These are phyloP conservation scores for Leptosomus discolor DNA, from an alignment of 2,113 vertebrate species.

Conservation along the genomic window DNA sequence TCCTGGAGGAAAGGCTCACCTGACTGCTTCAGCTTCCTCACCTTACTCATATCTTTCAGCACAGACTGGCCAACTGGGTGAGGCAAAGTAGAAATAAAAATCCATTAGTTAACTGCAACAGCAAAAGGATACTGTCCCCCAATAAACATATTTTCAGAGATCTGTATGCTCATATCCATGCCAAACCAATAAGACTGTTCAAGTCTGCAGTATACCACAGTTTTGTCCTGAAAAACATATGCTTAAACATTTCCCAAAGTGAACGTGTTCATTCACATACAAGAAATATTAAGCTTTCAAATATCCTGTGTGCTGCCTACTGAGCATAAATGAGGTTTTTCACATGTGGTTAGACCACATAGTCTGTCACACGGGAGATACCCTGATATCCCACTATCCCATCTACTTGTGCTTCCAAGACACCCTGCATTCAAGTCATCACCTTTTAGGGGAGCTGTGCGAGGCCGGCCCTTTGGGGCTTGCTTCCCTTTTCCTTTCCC, in stretches of 20 bases:
- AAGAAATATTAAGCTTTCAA: neutral
- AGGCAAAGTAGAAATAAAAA: slow-evolving; percentile 28
- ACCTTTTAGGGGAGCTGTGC: slow-evolving; percentile 96
- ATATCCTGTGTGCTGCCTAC: neutral
- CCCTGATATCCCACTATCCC: neutral
- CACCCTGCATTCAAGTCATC: slow-evolving; percentile 33
- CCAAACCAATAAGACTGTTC: neutral
- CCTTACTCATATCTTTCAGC: slow-evolving; percentile 94
- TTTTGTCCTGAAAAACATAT: neutral
- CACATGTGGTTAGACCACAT: neutral
- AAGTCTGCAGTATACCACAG: neutral
- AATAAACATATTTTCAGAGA: neutral
- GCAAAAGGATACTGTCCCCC: neutral
- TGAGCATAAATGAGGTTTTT: neutral
- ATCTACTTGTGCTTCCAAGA: neutral
- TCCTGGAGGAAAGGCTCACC: slow-evolving; percentile 98
- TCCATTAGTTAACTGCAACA: neutral
- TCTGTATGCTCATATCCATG: neutral
- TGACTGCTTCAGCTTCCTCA: slow-evolving; percentile 94
- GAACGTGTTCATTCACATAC: neutral
- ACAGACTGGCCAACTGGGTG: slow-evolving; percentile 90
- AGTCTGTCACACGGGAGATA: neutral
- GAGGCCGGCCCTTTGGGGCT: slow-evolving; percentile 86
- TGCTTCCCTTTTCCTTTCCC: slow-evolving; percentile 87
- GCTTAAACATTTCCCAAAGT: neutral